Conservation (phyloP, 2,888 invertebrate species). For the Melikaiella ostensackeni region DNA sequence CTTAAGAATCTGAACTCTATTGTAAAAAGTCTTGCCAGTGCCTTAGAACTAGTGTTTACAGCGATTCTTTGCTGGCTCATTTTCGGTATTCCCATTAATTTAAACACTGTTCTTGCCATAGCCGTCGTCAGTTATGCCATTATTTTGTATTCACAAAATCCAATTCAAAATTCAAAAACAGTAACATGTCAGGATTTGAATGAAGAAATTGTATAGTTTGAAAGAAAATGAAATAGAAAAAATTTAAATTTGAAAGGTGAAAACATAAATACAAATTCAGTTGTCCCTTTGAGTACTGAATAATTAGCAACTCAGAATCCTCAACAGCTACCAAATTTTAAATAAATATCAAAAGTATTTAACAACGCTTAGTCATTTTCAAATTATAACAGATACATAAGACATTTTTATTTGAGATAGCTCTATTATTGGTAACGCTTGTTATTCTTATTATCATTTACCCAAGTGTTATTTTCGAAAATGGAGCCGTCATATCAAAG, state of each 20-base stretch:
- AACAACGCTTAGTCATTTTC: neutral
- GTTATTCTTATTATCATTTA: neutral
- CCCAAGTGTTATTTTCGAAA: neutral
- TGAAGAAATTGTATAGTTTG: conserved; percentile 40
- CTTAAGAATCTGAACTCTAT: conserved; percentile 95
- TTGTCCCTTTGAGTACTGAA: neutral
- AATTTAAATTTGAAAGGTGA: neutral
- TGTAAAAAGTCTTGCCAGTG: conserved; percentile 96
- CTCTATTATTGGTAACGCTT: too few relatives aligned
- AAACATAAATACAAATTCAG: neutral
- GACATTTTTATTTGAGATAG: too few relatives aligned
- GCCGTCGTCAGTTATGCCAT: conserved; percentile 90
- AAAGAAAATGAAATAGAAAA: conserved; percentile 29
- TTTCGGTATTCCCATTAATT: conserved; percentile 90
- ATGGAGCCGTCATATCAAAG: neutral
- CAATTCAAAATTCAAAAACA: conserved; percentile 80
- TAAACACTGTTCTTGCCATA: conserved; percentile 90
- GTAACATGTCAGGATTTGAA: conserved; percentile 42
- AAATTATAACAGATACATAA: too few relatives aligned
- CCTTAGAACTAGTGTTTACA: conserved; percentile 93
- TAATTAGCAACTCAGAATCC: neutral
- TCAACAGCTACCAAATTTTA: neutral
- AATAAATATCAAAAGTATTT: neutral
- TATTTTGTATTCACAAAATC: conserved; percentile 92
- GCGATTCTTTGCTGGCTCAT: conserved; percentile 92